Evolutionary conservation across 2,888 invertebrate genomes (phyloP), one percentile per base, ranked within the genome.

Genomic region (Lycia hirtaria): DNA sequence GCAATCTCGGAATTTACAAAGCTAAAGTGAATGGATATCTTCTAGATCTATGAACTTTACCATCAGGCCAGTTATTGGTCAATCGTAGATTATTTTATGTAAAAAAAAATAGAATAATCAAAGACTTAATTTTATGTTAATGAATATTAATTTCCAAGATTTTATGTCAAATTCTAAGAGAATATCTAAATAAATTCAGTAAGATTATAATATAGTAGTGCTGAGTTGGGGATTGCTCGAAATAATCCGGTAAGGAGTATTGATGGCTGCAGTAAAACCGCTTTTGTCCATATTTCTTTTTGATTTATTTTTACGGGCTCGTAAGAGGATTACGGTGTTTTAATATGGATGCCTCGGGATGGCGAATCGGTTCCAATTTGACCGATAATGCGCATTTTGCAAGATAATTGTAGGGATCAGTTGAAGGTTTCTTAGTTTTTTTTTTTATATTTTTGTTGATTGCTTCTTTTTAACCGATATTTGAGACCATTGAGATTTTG

Each of bases 241-340:
- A 50, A 40, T 50, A 50, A 50, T 24, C 33, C 20, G 5, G 15
- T 32, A 35, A 43, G 15, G 47, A 45, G 24, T 43, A 51, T 17
- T 24, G 37, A 37, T 24, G 50, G 26, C 54, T 45, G 41, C 41
- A 35, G n/a, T 33, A 37, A 54, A 41, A 28, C 17, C 10, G 41
- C 41, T 15, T 40, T 40, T 38, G 48, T 48, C 37, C 47, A 35
- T 40, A 45, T 50, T 51, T 45, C 56, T 50, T 47, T 55, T 45
- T 45, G 45, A 51, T 51, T 51, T 52, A 52, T 52, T 51, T 10
- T 47, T 33, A 47, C 44, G 30, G 43, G 28, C 17, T 7, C 26
- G 15, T 57, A 57, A 57, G 57, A 37, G 48, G 57, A 49, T 59
- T 50, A 53, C 33, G 17, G 15, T 33, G 30, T 43, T 49, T 53